Evolutionary conservation across 2,888 invertebrate species (phyloP), one percentile per base, ranked within the genome.

Genomic region (Rhagium mordax): DNA sequence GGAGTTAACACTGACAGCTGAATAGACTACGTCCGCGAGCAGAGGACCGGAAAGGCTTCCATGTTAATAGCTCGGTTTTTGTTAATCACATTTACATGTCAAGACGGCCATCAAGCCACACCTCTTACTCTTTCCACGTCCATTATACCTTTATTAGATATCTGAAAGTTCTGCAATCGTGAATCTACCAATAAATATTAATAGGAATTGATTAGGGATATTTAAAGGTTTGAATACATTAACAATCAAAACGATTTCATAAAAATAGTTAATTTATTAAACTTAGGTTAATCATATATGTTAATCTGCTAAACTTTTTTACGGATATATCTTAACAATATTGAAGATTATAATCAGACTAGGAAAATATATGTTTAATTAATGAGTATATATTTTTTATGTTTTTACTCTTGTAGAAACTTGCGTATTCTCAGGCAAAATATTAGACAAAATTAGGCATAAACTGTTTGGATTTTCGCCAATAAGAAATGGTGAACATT

Each of bases 11-110:
- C 53, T 75, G 76, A 76, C 73, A 74, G 74, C 71, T 70, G 74
- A 76, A 76, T 70, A 70, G 72, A 65, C 48, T 62, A 41, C 70
- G 70, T 60, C 68, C 33, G 53, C 61, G 72, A 72, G 55, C 29
- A 51, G 67, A 66, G 64, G 77, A 85, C 85, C 85, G 85, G 85
- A 85, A 85, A 83, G 82, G 83, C 84, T 83, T 85, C 84, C 85
- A 84, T 84, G 80, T 81, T 83, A 81, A 81, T 79, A 73, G 83
- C 79, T 79, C 78, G 81, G 81, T 81, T 82, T 82, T 80, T 81
- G 80, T 82, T 83, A 81, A 81, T 79, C 81, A 81, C 81, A 83
- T 83, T 82, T 83, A 82, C 82, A 82, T 82, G 81, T 81, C 79
- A 82, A 79, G 80, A 81, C 82, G 80, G 82, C 82, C 84, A 83